These are phyloP conservation scores for Enteromius afrohamiltoni DNA, from an alignment of 2,797 vertebrate species.

Conservation along the genomic window DNA sequence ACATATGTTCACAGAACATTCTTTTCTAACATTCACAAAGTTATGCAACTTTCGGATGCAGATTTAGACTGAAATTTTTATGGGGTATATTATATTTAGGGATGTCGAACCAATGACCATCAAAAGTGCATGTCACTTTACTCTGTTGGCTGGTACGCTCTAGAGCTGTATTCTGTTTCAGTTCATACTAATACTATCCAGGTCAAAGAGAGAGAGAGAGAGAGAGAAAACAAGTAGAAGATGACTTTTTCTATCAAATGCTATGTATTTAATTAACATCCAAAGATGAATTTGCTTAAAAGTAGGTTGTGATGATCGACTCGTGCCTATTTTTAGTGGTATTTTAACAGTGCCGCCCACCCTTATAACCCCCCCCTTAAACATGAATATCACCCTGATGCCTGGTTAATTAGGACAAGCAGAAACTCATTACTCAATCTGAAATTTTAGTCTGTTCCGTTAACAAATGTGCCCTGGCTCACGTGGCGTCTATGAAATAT, in stretches of 20 bases:
- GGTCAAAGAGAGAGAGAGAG: constrained; percentile 42
- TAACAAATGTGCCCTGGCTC: constrained; percentile 77
- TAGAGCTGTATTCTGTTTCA: neutral
- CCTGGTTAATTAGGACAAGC: constrained; percentile 84
- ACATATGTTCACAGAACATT: neutral
- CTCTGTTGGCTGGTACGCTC: neutral
- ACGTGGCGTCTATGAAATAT: constrained; percentile 75
- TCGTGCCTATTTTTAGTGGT: constrained; percentile 79
- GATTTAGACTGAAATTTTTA: neutral
- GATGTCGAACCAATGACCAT: neutral
- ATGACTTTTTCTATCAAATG: constrained; percentile 73
- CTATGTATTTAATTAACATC: constrained; percentile 84
- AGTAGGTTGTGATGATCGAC: constrained; percentile 81
- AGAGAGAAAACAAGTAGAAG: constrained; percentile 59
- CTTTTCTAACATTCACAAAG: neutral
- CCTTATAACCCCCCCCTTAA: constrained; percentile 43
- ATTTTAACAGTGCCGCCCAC: constrained; percentile 69
- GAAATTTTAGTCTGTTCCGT: constrained; percentile 75
- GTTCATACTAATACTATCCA: constrained; percentile 38
- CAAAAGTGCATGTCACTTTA: neutral
- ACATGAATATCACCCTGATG: constrained; percentile 69
- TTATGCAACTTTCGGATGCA: neutral
- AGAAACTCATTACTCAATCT: constrained; percentile 85
- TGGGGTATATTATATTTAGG: neutral
- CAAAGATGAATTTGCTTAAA: constrained; percentile 81